Base-by-base conservation (phyloP, 53 echinoderm and acorn worm genomes). In the Hippasteria phrygiana region DNA sequence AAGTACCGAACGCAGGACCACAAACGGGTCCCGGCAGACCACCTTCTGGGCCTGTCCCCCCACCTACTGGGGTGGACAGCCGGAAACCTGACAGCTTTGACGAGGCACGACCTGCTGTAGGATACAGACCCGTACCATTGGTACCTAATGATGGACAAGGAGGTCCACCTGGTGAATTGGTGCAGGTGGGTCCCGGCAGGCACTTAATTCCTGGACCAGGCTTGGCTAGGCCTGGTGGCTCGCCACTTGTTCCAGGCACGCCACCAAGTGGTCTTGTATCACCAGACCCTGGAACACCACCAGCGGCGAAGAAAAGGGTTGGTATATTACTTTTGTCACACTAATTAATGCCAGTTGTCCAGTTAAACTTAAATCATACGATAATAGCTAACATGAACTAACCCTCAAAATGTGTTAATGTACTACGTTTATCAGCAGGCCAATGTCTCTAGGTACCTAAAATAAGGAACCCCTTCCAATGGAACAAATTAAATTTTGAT, bases 281-380 rank as follows among this genome's bases (percentile, higher is more conserved):
- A 46, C 62, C 88, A 55, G 88, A 59, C 5, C 64, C 77, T 9
- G 88, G 76, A 53, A 66, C 77, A 62, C 46, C 77, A 42, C 88
- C 88, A 62, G 88, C 88, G 77, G 77, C 66, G 14, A 88, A 88
- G 39, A 88, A 88, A 47, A 75, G 77, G 88, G 88, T 88, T 31
- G 43, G 88, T 87, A 55, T 31, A 39, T 50, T 14, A 1, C 36
- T 3, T 9, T 35, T 33, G 35, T 5, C 9, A 14, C 35, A 14
- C 29, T 26, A 16, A 51, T 10, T 36, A n/a, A 35, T 55, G 55
- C 22, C 55, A 27, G 8, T 78, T 34, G 34, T 55, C 20, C 26
- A 29, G 67, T 41, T 43, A 42, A 22, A n/a, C n/a, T 14, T 14
- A 22, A 16, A 35, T 36, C 67, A 67, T 10, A 56, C 11, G 24